A percentile compares a stretch with the other conserved stretches of the same genome.
Conservation (phyloP, 2,113 vertebrate species). For the Hucho hucho region DNA sequence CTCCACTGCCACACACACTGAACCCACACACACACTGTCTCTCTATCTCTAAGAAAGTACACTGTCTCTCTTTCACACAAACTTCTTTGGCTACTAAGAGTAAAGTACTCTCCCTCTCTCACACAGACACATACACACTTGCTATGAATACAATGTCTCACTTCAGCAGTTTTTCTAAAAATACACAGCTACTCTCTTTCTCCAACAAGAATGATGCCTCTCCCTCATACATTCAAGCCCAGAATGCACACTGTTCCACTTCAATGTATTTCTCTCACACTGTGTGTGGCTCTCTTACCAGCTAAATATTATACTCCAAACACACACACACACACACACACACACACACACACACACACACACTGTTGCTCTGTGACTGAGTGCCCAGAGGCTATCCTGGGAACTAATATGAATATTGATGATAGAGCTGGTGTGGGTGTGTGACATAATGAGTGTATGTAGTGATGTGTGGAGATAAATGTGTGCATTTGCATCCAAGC, state of each 20-base stretch:
- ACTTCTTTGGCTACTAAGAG: background rate
- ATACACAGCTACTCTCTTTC: constrained; percentile 14
- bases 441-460: background rate
- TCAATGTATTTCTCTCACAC: background rate
- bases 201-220: background rate
- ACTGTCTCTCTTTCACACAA: background rate
- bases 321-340: constrained; percentile 4
- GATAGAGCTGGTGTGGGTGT: background rate
- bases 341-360: constrained; percentile 4
- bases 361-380: too few species aligned
- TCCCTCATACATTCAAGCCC: background rate
- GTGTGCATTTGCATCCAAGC: background rate
- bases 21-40: too few species aligned
- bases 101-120: too few species aligned
- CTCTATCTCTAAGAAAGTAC: too few species aligned
- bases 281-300: background rate
- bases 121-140: too few species aligned
- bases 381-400: background rate
- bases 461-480: background rate
- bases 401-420: background rate
- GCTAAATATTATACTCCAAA: background rate
- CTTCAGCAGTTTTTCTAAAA: constrained; percentile 13
- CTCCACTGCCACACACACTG: background rate
- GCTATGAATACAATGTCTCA: too few species aligned
- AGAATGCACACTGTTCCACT: background rate